Evolutionary conservation across 2,797 vertebrate genomes (phyloP).

Genomic region (Limosa lapponica): DNA sequence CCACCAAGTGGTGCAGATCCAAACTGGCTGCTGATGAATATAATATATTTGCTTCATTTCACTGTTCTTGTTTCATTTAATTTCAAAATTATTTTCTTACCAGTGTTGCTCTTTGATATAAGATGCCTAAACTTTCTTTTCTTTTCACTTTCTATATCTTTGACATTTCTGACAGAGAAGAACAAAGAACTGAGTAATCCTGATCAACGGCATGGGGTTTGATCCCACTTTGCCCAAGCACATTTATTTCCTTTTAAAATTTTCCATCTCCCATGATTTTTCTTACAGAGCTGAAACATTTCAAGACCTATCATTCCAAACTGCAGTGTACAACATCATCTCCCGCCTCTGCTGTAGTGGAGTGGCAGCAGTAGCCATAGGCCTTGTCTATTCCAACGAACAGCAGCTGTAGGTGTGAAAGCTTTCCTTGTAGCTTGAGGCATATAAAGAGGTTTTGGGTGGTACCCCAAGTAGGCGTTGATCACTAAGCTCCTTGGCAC

Average conservation of each 20-base stretch:
- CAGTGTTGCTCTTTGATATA: neutral
- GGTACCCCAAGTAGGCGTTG: neutral
- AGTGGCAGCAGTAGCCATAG: neutral
- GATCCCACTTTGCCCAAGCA: neutral
- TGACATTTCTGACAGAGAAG: neutral
- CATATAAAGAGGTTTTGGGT: neutral
- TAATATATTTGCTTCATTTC: neutral
- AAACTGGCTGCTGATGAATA: neutral
- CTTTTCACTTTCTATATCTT: neutral
- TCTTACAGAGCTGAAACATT: neutral
- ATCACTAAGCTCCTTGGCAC: neutral
- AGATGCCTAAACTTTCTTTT: neutral
- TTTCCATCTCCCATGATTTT: neutral
- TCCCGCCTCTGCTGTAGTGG: neutral
- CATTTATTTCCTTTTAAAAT: neutral
- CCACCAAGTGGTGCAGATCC: neutral
- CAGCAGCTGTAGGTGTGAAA: neutral
- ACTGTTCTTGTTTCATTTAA: neutral
- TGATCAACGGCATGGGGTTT: neutral
- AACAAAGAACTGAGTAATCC: slow-evolving; percentile 3
- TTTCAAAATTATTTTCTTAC: slow-evolving; percentile 9
- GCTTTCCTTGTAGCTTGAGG: neutral
- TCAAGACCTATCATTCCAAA: neutral
- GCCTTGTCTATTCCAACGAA: neutral
- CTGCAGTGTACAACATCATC: neutral